Conservation (phyloP, 2,797 vertebrate species). For the Enteromius fasciolatus region DNA sequence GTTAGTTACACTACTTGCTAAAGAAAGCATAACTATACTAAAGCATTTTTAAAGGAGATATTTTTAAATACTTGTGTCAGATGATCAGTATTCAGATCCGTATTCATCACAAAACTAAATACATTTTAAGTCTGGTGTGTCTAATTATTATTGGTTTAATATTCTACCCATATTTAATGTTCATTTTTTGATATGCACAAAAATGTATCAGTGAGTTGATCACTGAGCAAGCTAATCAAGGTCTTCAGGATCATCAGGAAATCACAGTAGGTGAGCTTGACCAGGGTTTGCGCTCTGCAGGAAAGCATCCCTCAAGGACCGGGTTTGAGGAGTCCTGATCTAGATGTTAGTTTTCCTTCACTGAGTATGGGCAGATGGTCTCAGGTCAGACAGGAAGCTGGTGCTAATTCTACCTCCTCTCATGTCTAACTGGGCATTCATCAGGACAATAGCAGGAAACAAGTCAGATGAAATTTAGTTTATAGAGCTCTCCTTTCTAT, state of each 20-base stretch:
- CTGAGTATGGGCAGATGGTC: conserved; percentile 65
- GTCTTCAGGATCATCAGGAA: background rate
- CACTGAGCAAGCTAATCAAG: background rate
- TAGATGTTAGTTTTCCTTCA: background rate
- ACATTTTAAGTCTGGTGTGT: background rate
- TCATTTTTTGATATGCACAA: background rate
- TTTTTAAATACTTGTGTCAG: background rate
- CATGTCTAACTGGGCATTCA: conserved; percentile 69
- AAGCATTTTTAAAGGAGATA: background rate
- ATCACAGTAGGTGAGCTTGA: background rate
- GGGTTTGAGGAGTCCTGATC: background rate
- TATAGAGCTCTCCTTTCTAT: background rate
- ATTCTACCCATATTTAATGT: background rate
- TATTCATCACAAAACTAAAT: background rate
- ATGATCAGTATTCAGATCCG: background rate
- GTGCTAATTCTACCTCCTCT: conserved; percentile 72
- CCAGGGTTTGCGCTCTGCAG: background rate
- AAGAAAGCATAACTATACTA: background rate
- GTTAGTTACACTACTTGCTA: background rate
- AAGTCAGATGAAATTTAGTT: conserved; percentile 71
- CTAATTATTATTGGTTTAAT: background rate
- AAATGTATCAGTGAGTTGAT: background rate
- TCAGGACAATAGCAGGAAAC: conserved; percentile 83
- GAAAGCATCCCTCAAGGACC: too few relatives aligned
- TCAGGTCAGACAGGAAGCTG: conserved; percentile 74